Base-by-base conservation (phyloP, 1,140 invertebrate species). In the Triops longicaudatus region DNA sequence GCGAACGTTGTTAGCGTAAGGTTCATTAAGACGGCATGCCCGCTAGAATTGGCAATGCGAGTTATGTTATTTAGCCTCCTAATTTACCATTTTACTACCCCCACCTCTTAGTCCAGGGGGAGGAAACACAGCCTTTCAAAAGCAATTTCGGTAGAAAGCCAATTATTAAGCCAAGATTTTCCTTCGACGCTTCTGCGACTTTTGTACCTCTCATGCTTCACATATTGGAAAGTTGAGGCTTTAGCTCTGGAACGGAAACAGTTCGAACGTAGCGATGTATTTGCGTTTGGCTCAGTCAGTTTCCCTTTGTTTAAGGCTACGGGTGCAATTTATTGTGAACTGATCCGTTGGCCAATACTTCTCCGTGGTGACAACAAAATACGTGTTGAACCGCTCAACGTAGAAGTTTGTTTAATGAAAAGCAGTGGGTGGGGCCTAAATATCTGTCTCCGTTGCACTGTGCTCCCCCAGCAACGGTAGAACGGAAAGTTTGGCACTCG, bases 1-100 rank as follows among this genome's bases (percentile, higher is more conserved):
- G 50, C 50, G 17, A 63, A 63, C 17, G 50, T 22, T 63, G 50
- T 63, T 63, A 63, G 50, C 50, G 50, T 63, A 63, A 63, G 50
- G 50, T 63, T 63, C 50, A 63, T 63, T 63, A 63, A 63, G 50
- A 63, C 50, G 50, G 17, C 50, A 63, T 63, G 50, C 50, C 50
- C 22, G 50, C 50, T 17, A 63, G 50, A 9, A 63, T 63, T 63
- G 50, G 50, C 50, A 63, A 63, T 63, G 50, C 50, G 17, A 63
- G 50, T 22, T n/a, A 63, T 14, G 50, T 63, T 63, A 63, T 63
- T 63, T 63, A 63, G 50, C 50, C 50, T 63, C 50, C 50, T 63
- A 63, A 63, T 63, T 63, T 63, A 63, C 50, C 50, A 22, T 63
- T 63, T 37, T 37, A 37, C 31, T 63, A 12, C 50, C 11, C 17